Percentiles rank a stretch among this genome's conserved stretches.
These are phyloP conservation scores for Acleris emargana DNA, from an alignment of 2,888 invertebrate species.

Conservation along the genomic window DNA sequence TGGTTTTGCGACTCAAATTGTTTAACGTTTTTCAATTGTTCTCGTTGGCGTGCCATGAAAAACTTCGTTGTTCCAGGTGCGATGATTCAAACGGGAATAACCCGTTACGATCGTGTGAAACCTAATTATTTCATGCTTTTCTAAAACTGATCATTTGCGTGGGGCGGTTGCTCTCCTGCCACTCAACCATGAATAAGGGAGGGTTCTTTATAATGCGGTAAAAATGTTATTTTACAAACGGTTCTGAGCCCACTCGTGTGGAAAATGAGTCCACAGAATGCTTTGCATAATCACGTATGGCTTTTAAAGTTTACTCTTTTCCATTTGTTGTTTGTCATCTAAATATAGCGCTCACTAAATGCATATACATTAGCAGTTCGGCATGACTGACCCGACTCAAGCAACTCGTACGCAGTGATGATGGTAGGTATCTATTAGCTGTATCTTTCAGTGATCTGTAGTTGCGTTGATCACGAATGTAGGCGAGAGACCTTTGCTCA, in stretches of 20 bases:
- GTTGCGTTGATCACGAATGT: slow-evolving; percentile 69
- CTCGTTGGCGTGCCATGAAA: no score
- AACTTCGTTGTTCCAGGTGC: background rate
- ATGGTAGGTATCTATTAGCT: slow-evolving; percentile 24
- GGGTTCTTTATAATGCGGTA: slow-evolving; percentile 70
- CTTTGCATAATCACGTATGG: slow-evolving; percentile 55
- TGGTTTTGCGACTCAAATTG: slow-evolving; percentile 6
- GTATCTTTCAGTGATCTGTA: slow-evolving; percentile 58
- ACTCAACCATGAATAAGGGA: slow-evolving; percentile 56
- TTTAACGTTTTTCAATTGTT: background rate
- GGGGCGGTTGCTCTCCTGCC: slow-evolving; percentile 55
- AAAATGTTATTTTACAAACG: slow-evolving; percentile 70
- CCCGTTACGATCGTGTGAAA: slow-evolving; percentile 49
- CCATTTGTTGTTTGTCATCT: background rate
- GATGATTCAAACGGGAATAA: slow-evolving; percentile 10
- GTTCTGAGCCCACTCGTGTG: slow-evolving; percentile 59
- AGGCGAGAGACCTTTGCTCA: slow-evolving; percentile 81
- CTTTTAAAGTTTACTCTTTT: slow-evolving; percentile 30
- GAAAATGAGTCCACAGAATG: slow-evolving; percentile 60
- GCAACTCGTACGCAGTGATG: background rate
- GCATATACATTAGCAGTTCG: no score
- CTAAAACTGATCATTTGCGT: slow-evolving; percentile 56
- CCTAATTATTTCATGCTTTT: slow-evolving; percentile 50
- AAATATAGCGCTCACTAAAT: no score
- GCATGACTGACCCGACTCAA: no score